Base-by-base conservation (phyloP, 2,888 invertebrate genomes). In the Heterodera filipjevi region DNA sequence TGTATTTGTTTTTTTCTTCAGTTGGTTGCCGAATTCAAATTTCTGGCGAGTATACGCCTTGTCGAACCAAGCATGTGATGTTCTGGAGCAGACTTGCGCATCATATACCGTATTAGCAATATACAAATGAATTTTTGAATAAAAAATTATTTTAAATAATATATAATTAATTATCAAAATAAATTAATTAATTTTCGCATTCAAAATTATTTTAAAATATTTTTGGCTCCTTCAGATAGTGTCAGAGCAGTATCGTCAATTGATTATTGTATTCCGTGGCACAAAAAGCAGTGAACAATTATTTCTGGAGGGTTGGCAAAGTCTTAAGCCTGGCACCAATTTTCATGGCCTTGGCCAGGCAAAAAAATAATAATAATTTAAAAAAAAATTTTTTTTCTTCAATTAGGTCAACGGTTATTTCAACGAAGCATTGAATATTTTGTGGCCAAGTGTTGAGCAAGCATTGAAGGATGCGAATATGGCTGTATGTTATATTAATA, bases 361-460 rank as follows among this genome's bases (percentile, higher is more conserved):
- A 39, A 75, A 64, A 32, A 33, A 59, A 19, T 30, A 46, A 27
- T 22, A 49, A 0, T 27, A 64, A 27, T 1, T 64, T 27, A 22
- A 64, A 14, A 64, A 64, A 12, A 33, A 72, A 27, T 46, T 46
- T 46, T 12, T 59, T 74, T 53, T 53, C 12, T 22, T 66, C 22
- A 77, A 84, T 77, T 68, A 86, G 85, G 86, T 86, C 0, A 88
- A 87, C 76, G 76, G 81, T 16, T 88, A 87, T 79, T 87, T 87
- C 79, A 79, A 81, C 33, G 77, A 79, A 14, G 87, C 85, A 30
- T 84, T 86, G 64, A 81, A 84, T 44, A 78, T 82, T 19, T 80
- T 88, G 30, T 87, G 88, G 88, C 76, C 80, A 16, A 78, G 78
- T 14, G 81, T 87, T 53, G 78, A 80, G 59, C 66, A 73, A 0